phyloP scores from a whole-genome alignment of 2,113 vertebrate species.

The Rhadina sibilatrix region DNA sequence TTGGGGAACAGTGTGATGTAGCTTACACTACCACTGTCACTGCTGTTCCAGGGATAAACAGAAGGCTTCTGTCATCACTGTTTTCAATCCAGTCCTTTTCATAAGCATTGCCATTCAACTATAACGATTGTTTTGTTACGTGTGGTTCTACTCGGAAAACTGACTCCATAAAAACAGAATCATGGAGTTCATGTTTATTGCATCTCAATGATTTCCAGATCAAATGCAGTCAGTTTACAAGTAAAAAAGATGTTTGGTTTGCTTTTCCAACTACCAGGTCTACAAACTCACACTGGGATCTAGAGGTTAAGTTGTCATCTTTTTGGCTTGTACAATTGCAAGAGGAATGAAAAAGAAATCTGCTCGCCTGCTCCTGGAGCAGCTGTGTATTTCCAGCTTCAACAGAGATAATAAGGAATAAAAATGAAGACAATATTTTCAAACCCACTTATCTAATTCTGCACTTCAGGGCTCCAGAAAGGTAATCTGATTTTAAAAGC shows the following conservation, averaged over 20 bases:
- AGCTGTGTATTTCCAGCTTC: not conserved
- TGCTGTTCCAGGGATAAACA: conserved; percentile 30
- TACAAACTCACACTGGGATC: conserved; percentile 41
- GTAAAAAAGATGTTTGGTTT: conserved; percentile 46
- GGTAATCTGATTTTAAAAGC: conserved; percentile 47
- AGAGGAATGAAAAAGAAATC: not conserved
- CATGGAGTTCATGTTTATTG: conserved; percentile 59
- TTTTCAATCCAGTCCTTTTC: conserved; percentile 31
- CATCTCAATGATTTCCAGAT: conserved; percentile 63
- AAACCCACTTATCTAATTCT: conserved; percentile 33
- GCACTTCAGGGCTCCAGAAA: not conserved
- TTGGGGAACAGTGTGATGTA: not conserved
- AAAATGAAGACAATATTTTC: conserved; percentile 47
- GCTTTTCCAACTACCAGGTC: conserved; percentile 59
- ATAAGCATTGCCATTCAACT: conserved; percentile 20
- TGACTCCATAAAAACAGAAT: conserved; percentile 48
- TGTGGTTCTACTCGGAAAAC: conserved; percentile 32
- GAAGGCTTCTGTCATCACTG: conserved; percentile 38
- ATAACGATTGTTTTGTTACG: conserved; percentile 48
- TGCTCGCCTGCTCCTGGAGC: not conserved
- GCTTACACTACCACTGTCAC: not conserved
- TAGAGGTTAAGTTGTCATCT: conserved; percentile 46
- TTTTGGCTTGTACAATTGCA: not conserved
- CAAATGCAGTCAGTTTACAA: conserved; percentile 46
- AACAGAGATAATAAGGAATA: conserved; percentile 28